These are phyloP conservation scores for Leptopilina syphax DNA, from an alignment of 2,888 invertebrate species.

Conservation along the genomic window DNA sequence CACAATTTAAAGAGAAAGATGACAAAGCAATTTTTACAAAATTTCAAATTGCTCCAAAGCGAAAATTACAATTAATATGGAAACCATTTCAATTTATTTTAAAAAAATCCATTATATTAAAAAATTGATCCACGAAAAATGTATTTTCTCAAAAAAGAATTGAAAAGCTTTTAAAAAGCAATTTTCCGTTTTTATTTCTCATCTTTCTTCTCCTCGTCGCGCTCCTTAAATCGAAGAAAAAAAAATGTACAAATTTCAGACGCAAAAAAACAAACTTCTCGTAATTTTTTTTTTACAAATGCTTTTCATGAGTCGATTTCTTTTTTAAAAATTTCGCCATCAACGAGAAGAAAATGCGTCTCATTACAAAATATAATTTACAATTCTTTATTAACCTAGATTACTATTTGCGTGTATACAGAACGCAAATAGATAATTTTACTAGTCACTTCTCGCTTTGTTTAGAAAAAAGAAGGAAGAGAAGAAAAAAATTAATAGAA, in stretches of 20 bases:
- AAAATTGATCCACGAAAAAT: too few relatives aligned
- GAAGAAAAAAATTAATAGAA: background rate
- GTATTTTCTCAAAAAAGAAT: too few relatives aligned
- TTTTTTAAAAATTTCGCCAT: background rate
- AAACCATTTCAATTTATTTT: too few relatives aligned
- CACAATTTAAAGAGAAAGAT: slow-evolving; percentile 47
- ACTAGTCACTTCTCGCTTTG: slow-evolving; percentile 25
- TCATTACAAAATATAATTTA: slow-evolving; percentile 37
- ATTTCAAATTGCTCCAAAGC: background rate
- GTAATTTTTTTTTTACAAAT: too few relatives aligned
- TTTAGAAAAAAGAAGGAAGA: background rate
- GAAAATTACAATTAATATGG: too few relatives aligned
- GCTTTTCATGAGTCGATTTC: too few relatives aligned
- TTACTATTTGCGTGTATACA: slow-evolving; percentile 24
- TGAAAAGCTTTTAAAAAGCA: background rate
- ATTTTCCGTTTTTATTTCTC: background rate
- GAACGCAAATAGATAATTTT: slow-evolving; percentile 34
- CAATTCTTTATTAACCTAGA: slow-evolving; percentile 29
- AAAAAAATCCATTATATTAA: too few relatives aligned
- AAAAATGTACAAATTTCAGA: slow-evolving; percentile 39
- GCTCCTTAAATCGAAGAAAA: slow-evolving; percentile 14
- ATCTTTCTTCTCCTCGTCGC: slow-evolving; percentile 33
- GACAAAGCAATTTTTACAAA: background rate
- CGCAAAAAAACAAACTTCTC: slow-evolving; percentile 10
- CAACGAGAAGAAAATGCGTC: slow-evolving; percentile 38